Conservation (phyloP, 2,113 vertebrate genomes). For the Fulica atra region DNA sequence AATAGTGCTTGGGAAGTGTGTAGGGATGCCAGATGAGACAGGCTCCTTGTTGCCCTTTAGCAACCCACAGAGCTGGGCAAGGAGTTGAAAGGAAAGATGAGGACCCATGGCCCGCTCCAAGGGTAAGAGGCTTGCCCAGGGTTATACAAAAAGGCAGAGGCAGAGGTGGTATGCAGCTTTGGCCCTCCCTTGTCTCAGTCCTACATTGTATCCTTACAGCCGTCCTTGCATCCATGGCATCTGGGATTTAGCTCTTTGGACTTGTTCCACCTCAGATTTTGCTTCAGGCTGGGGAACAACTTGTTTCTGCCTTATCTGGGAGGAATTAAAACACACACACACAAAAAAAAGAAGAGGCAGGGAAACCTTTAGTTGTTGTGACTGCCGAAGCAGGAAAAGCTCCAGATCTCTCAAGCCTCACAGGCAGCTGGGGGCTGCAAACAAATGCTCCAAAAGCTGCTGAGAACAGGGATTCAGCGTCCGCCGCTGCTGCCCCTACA, state of each 20-base stretch:
- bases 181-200: neutral
- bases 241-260: neutral
- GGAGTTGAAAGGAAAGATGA: rapidly evolving
- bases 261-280: neutral
- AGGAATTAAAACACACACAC: neutral
- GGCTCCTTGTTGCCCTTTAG: neutral
- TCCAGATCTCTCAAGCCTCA: neutral
- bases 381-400: neutral
- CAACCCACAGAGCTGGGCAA: neutral
- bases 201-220: rapidly evolving
- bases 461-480: neutral
- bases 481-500: neutral
- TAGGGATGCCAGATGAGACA: neutral
- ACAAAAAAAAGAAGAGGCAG: neutral
- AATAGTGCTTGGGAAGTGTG: neutral
- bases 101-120: rapidly evolving
- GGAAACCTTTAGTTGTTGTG: neutral
- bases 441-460: rapidly evolving
- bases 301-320: neutral
- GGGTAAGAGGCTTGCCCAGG: neutral
- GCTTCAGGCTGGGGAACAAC: neutral
- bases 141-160: neutral
- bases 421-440: neutral
- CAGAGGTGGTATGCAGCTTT: neutral
- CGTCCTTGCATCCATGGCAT: neutral